Evolutionary conservation across 2,888 invertebrate genomes (phyloP).

Genomic region (Ophraella communa): DNA sequence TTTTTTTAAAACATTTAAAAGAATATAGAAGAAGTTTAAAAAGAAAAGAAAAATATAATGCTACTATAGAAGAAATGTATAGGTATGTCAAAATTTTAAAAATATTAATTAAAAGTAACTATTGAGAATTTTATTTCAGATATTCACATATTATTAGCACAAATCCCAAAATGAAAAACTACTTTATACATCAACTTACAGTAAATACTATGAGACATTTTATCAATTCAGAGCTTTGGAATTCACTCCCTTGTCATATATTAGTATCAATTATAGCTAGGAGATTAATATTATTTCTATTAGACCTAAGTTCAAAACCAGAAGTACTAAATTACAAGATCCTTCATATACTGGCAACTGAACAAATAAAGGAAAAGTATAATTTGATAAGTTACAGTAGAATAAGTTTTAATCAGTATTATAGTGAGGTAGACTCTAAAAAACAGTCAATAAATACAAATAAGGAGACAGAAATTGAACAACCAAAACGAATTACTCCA

Average conservation of each 20-base stretch:
- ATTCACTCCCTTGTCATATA: conserved; percentile 70
- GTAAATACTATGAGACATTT: conserved; percentile 67
- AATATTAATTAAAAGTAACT: too few relatives aligned
- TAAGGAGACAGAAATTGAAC: neutral
- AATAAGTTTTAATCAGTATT: conserved; percentile 39
- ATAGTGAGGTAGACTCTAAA: conserved; percentile 35
- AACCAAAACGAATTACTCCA: neutral
- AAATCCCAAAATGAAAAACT: conserved; percentile 61
- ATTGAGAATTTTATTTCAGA: conserved; percentile 47
- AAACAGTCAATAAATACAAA: neutral
- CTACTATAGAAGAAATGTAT: conserved; percentile 62
- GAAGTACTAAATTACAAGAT: conserved; percentile 60
- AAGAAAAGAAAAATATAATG: conserved; percentile 62
- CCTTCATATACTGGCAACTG: conserved; percentile 41
- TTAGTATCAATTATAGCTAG: conserved; percentile 68
- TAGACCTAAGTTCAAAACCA: conserved; percentile 63
- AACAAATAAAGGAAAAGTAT: conserved; percentile 40
- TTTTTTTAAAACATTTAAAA: conserved; percentile 68
- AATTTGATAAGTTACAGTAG: conserved; percentile 47
- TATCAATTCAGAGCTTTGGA: conserved; percentile 72
- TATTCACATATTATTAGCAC: conserved; percentile 58
- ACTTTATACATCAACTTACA: conserved; percentile 67
- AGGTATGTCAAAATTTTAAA: conserved; percentile 50
- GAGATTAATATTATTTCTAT: conserved; percentile 63
- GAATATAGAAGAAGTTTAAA: conserved; percentile 70